Conservation (phyloP, 1,140 invertebrate species). For the Anadara kagoshimensis region DNA sequence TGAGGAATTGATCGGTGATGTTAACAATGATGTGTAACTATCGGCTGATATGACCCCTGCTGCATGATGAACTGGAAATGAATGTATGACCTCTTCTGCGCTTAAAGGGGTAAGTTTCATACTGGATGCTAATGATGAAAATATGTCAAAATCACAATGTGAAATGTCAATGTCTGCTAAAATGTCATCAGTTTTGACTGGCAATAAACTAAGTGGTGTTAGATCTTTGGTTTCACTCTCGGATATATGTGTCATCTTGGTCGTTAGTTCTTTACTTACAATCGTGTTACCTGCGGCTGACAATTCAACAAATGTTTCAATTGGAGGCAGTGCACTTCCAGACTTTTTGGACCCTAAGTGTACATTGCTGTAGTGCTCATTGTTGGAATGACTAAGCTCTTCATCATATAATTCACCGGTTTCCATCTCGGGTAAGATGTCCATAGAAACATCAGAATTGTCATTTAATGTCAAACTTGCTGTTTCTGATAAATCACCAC, state of each 20-base stretch:
- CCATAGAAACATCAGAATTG: constrained; percentile 38
- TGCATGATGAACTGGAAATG: constrained; percentile 62
- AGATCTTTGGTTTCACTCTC: constrained; percentile 1
- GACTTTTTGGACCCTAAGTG: constrained; percentile 4
- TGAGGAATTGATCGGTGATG: constrained; percentile 40
- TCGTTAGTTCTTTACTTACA: neutral
- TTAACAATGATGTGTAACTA: constrained; percentile 43
- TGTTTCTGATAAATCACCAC: constrained; percentile 47
- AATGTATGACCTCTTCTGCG: constrained; percentile 81
- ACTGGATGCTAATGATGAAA: constrained; percentile 74
- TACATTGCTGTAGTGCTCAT: neutral
- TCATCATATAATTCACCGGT: constrained; percentile 4
- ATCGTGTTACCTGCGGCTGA: constrained; percentile 27
- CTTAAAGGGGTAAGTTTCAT: constrained; percentile 80
- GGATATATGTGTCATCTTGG: neutral
- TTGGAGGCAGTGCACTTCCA: constrained; percentile 46
- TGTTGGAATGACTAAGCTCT: neutral
- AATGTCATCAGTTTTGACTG: constrained; percentile 64
- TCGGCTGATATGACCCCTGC: constrained; percentile 33
- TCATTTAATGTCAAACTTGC: constrained; percentile 38
- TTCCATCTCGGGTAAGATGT: constrained; percentile 36
- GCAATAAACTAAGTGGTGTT: constrained; percentile 15
- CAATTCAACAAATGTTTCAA: constrained; percentile 53
- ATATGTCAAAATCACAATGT: constrained; percentile 71
- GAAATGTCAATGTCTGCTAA: constrained; percentile 71